Evolutionary conservation across 2,888 invertebrate genomes (phyloP), one percentile per base, ranked within the genome.

Genomic region (Chydorus sphaericus): DNA sequence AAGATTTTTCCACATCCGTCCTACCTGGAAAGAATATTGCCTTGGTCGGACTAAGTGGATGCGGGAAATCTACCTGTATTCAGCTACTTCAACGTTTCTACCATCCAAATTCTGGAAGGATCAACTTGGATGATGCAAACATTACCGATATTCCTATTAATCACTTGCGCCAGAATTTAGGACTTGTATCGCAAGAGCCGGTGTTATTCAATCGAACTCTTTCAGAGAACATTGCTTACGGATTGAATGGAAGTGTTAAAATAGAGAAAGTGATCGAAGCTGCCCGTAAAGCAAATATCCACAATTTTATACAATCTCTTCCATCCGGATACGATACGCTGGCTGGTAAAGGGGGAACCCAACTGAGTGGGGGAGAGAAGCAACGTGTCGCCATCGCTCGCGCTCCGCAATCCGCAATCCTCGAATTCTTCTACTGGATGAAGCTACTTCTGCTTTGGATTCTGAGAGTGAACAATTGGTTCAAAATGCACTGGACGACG

Each of bases 111-210:
- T 60, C 64, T 30, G 75, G 75, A 14, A 61, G 64, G 59, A 69
- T 73, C 58, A 65, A 65, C 6, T 60, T 80, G 60, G 80, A 79
- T 63, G 77, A 77, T 60, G 69, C 77, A 62, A 78, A 82, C 64
- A 77, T 82, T 31, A 70, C 71, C n/a, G 70, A 74, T 58, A 75
- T 88, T 63, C 81, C 85, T 1, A 66, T 87, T 20, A 66, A 75
- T 1, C 80, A 79, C 54, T 69, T 86, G 10, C 76, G 94, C 57
- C 76, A 79, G 44, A 82, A 87, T 60, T 77, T 94, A 58, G 91
- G 91, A 4, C 83, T 93, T 59, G 79, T 94, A 1, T 87, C 89
- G 3, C 94, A 96, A 71, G 93, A 94, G 65, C 94, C 92, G 0
- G 81, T 85, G 1, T 75, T 94, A 1, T 94, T 94, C 70, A 87